phyloP scores from a whole-genome alignment of 1,140 invertebrate species.

The Drosophila pruinosa region DNA sequence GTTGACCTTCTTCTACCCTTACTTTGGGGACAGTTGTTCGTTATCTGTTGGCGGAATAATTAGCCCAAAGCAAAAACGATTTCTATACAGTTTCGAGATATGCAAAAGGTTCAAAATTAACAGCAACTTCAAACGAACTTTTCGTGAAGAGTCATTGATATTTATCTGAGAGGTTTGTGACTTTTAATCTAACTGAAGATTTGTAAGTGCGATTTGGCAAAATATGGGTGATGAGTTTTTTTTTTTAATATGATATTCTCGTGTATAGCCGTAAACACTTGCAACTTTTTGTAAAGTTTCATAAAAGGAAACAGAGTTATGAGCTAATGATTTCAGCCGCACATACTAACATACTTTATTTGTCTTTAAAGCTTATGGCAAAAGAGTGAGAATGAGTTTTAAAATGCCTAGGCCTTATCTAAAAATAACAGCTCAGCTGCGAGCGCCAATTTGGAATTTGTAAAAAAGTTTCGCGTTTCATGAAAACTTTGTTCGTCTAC shows the following conservation, averaged over 20 bases:
- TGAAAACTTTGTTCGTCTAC: slow-evolving; percentile 56
- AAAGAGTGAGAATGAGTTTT: slow-evolving; percentile 19
- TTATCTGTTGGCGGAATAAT: slow-evolving; percentile 16
- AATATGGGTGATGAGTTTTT: no score
- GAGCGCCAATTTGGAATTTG: slow-evolving; percentile 55
- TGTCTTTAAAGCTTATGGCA: slow-evolving; percentile 13
- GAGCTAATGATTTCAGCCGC: slow-evolving; percentile 12
- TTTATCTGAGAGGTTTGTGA: not conserved
- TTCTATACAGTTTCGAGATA: not conserved
- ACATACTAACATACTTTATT: slow-evolving; percentile 11
- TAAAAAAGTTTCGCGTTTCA: slow-evolving; percentile 52
- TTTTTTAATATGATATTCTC: no score
- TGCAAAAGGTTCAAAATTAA: not conserved
- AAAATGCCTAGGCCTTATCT: slow-evolving; percentile 52
- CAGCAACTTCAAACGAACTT: not conserved
- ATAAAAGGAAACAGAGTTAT: slow-evolving; percentile 4
- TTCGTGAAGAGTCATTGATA: not conserved
- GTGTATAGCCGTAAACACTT: slow-evolving; percentile 3
- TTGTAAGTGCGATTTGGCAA: not conserved
- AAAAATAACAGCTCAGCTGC: slow-evolving; percentile 58
- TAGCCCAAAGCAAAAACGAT: slow-evolving; percentile 10
- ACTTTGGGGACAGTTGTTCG: slow-evolving; percentile 13
- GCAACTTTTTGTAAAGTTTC: slow-evolving; percentile 9
- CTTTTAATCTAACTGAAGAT: slow-evolving; percentile 3
- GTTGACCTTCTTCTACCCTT: not conserved